Base-by-base conservation (phyloP, 1,140 invertebrate genomes). In the Danaus melanippus region DNA sequence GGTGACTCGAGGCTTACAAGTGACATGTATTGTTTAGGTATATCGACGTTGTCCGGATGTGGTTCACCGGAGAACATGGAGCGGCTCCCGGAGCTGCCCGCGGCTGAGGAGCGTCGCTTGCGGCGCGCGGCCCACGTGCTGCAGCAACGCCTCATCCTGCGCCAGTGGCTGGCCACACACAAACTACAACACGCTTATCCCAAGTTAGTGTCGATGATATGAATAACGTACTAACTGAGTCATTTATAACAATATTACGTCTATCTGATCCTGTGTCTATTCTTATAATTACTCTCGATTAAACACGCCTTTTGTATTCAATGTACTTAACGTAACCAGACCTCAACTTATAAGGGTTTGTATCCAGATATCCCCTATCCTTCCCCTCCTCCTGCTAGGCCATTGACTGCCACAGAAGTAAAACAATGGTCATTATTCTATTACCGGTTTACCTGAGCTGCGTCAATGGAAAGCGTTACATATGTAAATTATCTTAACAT, bases 81-180 rank as follows among this genome's bases (percentile, higher is more conserved):
- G 58, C 89, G 91, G 48, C 84, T 95, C 64, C 93, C 93, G 15
- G 92, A 94, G 88, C 79, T 95, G 64, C 93, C 93, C 56, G 90
- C 91, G n/a, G 90, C 93, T 50, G 94, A 95, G 83, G 93, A 94
- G 77, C 92, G 93, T 76, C 89, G 93, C 41, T 81, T 95, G 48
- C 93, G 93, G 65, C 89, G 93, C 32, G 93, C 93, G 0, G 93
- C 93, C 8, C 86, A 91, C 50, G 88, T 93, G 44, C 83, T 95
- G 64, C 93, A 95, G 80, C 94, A 95, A 80, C 89, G 93, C 53
- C 89, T 95, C 40, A 92, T 95, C 48, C 87, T 95, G 60, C 90
- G 93, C 32, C 92, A 95, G 88, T 95, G 94, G 94, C 87, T 95
- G 48, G 88, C 89, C 39, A 92, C 93, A 61, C 90, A 93, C 77